These are phyloP conservation scores for Tetrax tetrax DNA, from an alignment of 2,113 vertebrate species.

Conservation along the genomic window DNA sequence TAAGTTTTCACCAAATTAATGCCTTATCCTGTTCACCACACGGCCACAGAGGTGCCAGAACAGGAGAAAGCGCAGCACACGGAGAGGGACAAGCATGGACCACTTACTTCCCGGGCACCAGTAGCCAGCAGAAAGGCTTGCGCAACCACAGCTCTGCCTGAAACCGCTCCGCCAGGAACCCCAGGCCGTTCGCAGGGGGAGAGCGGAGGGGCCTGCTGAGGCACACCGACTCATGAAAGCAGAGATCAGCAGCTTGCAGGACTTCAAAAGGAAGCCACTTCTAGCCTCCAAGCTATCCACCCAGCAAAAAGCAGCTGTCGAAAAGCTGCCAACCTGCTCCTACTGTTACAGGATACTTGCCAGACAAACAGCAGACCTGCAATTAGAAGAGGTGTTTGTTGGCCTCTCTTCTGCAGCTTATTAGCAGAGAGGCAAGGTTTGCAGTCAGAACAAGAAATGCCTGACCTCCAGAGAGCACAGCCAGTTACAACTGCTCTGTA, in stretches of 20 bases:
- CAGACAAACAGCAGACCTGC: constrained; percentile 35
- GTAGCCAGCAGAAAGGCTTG: rapidly evolving
- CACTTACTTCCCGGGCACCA: not conserved
- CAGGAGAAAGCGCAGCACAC: not conserved
- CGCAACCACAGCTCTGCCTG: not conserved
- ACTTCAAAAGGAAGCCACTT: constrained; percentile 58
- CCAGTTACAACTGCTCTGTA: not conserved
- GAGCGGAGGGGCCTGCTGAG: not conserved
- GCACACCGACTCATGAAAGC: not conserved
- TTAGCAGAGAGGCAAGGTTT: not conserved
- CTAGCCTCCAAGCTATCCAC: not conserved
- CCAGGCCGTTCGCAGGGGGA: not conserved
- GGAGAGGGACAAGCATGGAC: not conserved
- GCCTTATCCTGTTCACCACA: not conserved
- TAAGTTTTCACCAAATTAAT: not conserved
- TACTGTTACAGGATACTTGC: constrained; percentile 32
- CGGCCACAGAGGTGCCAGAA: not conserved
- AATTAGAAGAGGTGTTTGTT: constrained; percentile 29
- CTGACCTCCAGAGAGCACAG: not conserved
- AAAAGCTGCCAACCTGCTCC: constrained; percentile 40
- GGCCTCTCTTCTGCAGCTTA: constrained; percentile 27
- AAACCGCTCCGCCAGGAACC: not conserved
- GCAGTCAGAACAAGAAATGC: not conserved
- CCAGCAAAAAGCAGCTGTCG: not conserved
- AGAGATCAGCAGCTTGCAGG: constrained; percentile 40